These are phyloP conservation scores for Drosophila anceps DNA, from an alignment of 2,888 invertebrate genomes.

Conservation along the genomic window DNA sequence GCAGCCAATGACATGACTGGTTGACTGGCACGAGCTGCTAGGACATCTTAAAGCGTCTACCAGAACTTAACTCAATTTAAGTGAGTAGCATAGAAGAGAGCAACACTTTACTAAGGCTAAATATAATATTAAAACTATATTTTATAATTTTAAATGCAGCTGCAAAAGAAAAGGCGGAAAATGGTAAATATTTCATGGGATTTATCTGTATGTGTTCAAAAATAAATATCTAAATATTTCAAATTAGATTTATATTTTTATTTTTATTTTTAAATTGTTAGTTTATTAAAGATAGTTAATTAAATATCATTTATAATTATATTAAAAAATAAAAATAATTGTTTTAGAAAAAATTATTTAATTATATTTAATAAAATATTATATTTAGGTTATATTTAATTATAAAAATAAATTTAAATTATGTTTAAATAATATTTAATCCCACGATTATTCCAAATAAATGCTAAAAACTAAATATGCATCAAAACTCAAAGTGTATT, in stretches of 20 bases:
- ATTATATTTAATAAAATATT: too few species aligned
- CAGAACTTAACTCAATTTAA: conserved; percentile 15
- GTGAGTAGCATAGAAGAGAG: not conserved
- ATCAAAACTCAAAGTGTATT: not conserved
- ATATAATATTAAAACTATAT: not conserved
- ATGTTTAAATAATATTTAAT: too few species aligned
- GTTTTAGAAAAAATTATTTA: too few species aligned
- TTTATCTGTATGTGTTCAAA: too few species aligned
- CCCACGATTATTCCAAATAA: not conserved
- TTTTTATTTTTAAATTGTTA: too few species aligned
- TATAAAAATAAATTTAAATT: too few species aligned
- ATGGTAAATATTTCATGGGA: too few species aligned
- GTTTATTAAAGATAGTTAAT: too few species aligned
- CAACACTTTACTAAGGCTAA: not conserved
- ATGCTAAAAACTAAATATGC: not conserved
- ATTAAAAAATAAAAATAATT: too few species aligned
- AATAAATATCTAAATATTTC: too few species aligned
- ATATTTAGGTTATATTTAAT: too few species aligned
- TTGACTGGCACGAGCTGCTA: conserved; percentile 28
- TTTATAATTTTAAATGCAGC: not conserved
- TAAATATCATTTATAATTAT: too few species aligned
- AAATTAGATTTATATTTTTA: not conserved
- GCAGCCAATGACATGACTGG: conserved; percentile 56
- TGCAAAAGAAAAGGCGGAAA: not conserved
- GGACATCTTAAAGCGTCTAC: conserved; percentile 33